Evolutionary conservation across 53 echinoderm and acorn worm species (phyloP).

Genomic region (Patiria pectinifera): DNA sequence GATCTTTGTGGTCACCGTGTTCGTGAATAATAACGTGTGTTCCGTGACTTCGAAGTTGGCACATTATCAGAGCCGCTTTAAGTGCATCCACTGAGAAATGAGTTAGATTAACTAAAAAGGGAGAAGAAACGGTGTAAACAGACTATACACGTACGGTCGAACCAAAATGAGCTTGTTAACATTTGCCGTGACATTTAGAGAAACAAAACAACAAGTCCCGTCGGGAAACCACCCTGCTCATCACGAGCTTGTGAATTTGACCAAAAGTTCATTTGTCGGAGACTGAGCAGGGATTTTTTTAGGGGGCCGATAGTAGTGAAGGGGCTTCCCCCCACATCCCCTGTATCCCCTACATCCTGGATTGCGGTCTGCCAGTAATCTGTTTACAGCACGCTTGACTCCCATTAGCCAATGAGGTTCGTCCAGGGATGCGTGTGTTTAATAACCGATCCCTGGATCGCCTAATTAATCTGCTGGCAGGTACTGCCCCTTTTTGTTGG

Average conservation of each 20-base stretch:
- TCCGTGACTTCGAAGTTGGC: neutral
- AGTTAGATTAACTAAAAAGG: neutral
- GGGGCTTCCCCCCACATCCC: constrained; percentile 17
- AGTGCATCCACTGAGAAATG: neutral
- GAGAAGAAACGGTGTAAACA: neutral
- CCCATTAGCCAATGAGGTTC: neutral
- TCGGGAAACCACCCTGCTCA: neutral
- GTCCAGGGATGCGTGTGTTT: neutral
- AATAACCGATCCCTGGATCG: neutral
- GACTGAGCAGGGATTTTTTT: neutral
- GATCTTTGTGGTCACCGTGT: neutral
- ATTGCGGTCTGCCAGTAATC: constrained; percentile 2
- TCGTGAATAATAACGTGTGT: too few species aligned
- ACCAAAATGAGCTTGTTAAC: neutral
- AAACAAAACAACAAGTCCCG: neutral
- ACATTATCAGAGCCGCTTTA: neutral
- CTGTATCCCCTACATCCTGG: constrained; percentile 24
- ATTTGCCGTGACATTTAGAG: neutral
- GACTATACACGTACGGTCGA: neutral
- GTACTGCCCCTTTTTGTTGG: neutral
- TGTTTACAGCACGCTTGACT: constrained; percentile 42
- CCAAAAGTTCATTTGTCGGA: neutral
- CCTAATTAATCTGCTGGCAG: neutral
- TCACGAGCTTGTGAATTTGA: neutral
- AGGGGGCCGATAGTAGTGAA: neutral